Evolutionary conservation across 2,888 invertebrate species (phyloP).

Genomic region (Agrotis exclamationis): DNA sequence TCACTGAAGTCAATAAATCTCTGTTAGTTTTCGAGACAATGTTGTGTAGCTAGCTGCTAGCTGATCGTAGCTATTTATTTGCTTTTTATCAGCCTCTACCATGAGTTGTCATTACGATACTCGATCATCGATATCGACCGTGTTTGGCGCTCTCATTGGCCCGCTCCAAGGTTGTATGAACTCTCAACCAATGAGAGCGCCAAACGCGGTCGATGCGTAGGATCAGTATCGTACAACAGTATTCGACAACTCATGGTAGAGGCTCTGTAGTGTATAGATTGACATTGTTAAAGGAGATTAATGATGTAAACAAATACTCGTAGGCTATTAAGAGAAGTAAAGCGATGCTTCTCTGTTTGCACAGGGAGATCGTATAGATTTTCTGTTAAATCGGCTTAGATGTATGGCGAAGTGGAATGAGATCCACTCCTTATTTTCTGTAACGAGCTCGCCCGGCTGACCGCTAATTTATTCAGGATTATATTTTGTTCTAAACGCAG

Average conservation of each 20-base stretch:
- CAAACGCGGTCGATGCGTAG: no score
- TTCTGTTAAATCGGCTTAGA: conserved; percentile 32
- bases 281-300: conserved; percentile 52
- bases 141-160: no score
- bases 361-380: conserved; percentile 30
- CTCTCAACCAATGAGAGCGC: no score
- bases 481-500: conserved; percentile 23
- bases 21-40: conserved; percentile 34
- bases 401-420: conserved; percentile 20
- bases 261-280: conserved; percentile 29
- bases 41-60: conserved; percentile 14
- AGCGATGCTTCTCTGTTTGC: conserved; percentile 14
- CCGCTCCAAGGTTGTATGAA: no score
- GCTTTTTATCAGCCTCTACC: conserved; percentile 18
- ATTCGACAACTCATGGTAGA: no score
- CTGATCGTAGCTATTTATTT: conserved; percentile 31
- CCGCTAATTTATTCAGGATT: conserved; percentile 33
- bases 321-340: conserved; percentile 54
- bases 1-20: conserved; percentile 21
- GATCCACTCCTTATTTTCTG: conserved; percentile 25
- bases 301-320: conserved; percentile 59
- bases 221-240: no score
- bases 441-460: conserved; percentile 12
- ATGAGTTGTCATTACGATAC: no score
- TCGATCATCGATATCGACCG: no score